These are phyloP conservation scores for Ochlodes sylvanus DNA, from an alignment of 2,888 invertebrate species.

Conservation along the genomic window DNA sequence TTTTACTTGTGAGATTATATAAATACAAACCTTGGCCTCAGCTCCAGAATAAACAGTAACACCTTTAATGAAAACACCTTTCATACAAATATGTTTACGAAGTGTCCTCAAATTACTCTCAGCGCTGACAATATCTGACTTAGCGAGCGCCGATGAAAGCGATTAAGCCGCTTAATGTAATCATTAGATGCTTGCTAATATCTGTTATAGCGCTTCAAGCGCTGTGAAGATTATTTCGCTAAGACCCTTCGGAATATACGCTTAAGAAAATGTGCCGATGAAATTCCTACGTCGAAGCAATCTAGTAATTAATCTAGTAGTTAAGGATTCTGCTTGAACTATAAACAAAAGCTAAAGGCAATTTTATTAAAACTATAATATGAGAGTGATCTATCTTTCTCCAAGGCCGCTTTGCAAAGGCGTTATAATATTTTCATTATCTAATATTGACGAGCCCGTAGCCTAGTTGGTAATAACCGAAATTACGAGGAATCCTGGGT, in stretches of 20 bases:
- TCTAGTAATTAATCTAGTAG: too few relatives aligned
- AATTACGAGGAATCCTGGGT: too few relatives aligned
- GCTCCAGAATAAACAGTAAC: too few relatives aligned
- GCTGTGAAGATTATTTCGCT: constrained; percentile 34
- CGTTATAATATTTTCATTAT: too few relatives aligned
- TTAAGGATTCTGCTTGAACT: constrained; percentile 1
- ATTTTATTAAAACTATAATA: too few relatives aligned
- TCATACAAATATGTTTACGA: constrained; percentile 13
- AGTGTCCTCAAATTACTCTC: constrained; percentile 25
- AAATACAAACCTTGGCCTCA: too few relatives aligned
- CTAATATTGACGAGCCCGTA: too few relatives aligned
- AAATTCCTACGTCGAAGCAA: neutral
- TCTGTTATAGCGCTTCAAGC: constrained; percentile 30
- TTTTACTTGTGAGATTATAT: too few relatives aligned
- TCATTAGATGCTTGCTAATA: constrained; percentile 35
- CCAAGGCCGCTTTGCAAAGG: too few relatives aligned
- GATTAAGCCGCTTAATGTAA: constrained; percentile 37
- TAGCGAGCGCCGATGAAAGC: constrained; percentile 21
- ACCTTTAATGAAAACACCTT: too few relatives aligned
- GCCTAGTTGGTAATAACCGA: too few relatives aligned
- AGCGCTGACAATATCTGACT: constrained; percentile 31
- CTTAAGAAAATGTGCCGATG: constrained; percentile 14
- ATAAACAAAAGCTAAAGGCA: neutral
- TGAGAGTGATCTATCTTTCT: too few relatives aligned
- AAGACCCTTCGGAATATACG: constrained; percentile 15